A percentile compares a stretch with the other conserved stretches of the same genome.
phyloP scores from a whole-genome alignment of 1,140 invertebrate species.

The Zaprionus lachaisei region DNA sequence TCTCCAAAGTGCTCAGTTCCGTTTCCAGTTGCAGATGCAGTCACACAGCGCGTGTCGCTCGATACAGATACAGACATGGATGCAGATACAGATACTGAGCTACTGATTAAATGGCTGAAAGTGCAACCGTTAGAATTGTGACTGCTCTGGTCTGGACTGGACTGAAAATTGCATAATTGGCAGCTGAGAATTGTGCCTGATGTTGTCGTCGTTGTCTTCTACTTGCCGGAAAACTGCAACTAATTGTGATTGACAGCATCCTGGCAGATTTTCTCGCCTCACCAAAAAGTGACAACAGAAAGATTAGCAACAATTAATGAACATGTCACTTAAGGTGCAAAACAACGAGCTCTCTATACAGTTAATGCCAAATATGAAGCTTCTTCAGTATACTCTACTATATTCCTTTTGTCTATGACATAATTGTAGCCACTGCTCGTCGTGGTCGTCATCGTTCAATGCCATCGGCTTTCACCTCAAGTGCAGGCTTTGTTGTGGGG shows the following conservation, averaged over 20 bases:
- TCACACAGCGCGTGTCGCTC: conserved; percentile 22
- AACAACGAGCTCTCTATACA: background rate
- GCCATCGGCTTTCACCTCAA: conserved; percentile 58
- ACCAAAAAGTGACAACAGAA: conserved; percentile 27
- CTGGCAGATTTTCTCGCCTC: conserved; percentile 42
- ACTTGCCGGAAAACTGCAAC: conserved; percentile 40
- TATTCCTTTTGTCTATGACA: conserved; percentile 10
- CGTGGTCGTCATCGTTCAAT: conserved; percentile 41
- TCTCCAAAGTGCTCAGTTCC: conserved; percentile 73
- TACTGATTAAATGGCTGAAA: conserved; percentile 37
- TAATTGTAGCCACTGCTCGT: conserved; percentile 12
- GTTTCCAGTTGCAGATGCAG: conserved; percentile 52
- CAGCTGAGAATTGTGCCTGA: conserved; percentile 32
- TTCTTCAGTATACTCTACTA: too few relatives aligned
- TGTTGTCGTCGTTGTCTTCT: background rate
- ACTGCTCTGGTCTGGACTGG: conserved; percentile 19
- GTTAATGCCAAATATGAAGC: background rate
- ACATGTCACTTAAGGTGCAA: background rate
- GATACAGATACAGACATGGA: conserved; percentile 24
- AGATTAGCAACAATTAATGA: conserved; percentile 22
- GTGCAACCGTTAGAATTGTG: conserved; percentile 56
- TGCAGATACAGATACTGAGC: conserved; percentile 31
- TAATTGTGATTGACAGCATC: conserved; percentile 77
- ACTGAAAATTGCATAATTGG: conserved; percentile 65
- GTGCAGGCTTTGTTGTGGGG: conserved; percentile 24